Evolutionary conservation across 2,888 invertebrate genomes (phyloP), one percentile per base, ranked within the genome.

Genomic region (Xanthorhoe designata): DNA sequence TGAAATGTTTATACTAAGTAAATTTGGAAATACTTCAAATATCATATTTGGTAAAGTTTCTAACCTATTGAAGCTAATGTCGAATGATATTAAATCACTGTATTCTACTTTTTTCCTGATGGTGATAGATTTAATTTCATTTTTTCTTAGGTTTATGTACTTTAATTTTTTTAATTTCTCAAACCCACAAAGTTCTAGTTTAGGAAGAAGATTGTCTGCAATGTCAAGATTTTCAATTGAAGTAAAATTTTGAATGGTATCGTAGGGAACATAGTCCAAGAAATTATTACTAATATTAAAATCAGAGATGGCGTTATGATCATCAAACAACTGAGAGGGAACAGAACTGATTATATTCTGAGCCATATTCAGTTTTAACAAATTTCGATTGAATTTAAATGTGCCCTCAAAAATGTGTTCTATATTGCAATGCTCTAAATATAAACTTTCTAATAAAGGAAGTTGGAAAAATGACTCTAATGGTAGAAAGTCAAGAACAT

Each of bases 221-320:
- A 97, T 82, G 51, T 96, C 95, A 68, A 97, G 89, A 13, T 94
- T 95, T 85, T 97, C 97, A 73, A 97, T 89, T 7, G 95, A 95
- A 50, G 96, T 95, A 66, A 97, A 94, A 80, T 97, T 97, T 70
- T 95, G 91, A 32, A 98, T 92, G 0, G 96, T 95, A 29, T 96
- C 95, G 83, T 97, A 97, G 0, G 98, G 98, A 70, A 97, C 94
- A 66, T 96, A 96, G 60, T 95, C 94, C 69, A 98, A 95, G 67
- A 94, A 94, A 81, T 98, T 98, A 45, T 95, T 95, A 73, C 96
- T 96, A 35, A 98, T 91, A 78, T 95, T 96, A 53, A 98, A 90
- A 80, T 97, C 97, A 73, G 96, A 95, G 70, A 98, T 93, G 5
- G 95, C 94, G 78, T 96, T 96, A 60, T 96, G 89, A 1, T 94